Evolutionary conservation across 2,888 invertebrate genomes (phyloP).

Genomic region (Campaea margaritaria): DNA sequence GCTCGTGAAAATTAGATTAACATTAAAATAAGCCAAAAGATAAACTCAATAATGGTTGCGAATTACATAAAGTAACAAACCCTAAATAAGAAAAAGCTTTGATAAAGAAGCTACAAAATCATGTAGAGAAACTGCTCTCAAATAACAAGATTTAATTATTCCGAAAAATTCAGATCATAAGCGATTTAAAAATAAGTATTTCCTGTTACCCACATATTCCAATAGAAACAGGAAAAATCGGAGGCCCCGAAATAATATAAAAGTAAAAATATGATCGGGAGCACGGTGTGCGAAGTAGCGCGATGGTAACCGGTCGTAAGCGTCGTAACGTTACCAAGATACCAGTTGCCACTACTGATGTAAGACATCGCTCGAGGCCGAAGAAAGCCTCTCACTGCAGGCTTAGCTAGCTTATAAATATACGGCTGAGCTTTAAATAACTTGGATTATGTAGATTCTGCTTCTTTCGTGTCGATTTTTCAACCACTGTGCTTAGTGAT

Average conservation of each 20-base stretch:
- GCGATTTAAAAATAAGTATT: slow-evolving; percentile 12
- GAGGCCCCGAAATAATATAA: slow-evolving; percentile 25
- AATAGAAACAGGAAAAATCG: slow-evolving; percentile 8
- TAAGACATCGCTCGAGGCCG: slow-evolving; percentile 56
- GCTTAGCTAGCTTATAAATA: slow-evolving; percentile 5
- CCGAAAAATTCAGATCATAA: slow-evolving; percentile 6
- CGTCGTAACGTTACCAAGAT: slow-evolving; percentile 42
- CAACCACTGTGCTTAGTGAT: too few species aligned
- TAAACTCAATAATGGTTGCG: too few species aligned
- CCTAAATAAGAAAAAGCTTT: too few species aligned
- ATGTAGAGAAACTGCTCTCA: background rate
- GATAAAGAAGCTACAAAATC: too few species aligned
- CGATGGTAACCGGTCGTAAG: slow-evolving; percentile 68
- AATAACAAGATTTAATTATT: slow-evolving; percentile 3
- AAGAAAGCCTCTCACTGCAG: slow-evolving; percentile 42
- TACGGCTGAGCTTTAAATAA: slow-evolving; percentile 14
- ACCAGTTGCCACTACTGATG: slow-evolving; percentile 72
- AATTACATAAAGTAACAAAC: too few species aligned
- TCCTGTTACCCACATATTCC: slow-evolving; percentile 24
- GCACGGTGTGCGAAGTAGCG: slow-evolving; percentile 41
- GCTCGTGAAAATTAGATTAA: too few species aligned
- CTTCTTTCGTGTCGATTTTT: too few species aligned
- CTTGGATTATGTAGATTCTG: slow-evolving; percentile 14
- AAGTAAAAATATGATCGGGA: slow-evolving; percentile 50
- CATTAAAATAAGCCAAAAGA: too few species aligned